Percentiles rank a stretch among this genome's conserved stretches.
Evolutionary conservation across 1,140 invertebrate genomes (phyloP).

Genomic region (Dolichoris vasculosae): DNA sequence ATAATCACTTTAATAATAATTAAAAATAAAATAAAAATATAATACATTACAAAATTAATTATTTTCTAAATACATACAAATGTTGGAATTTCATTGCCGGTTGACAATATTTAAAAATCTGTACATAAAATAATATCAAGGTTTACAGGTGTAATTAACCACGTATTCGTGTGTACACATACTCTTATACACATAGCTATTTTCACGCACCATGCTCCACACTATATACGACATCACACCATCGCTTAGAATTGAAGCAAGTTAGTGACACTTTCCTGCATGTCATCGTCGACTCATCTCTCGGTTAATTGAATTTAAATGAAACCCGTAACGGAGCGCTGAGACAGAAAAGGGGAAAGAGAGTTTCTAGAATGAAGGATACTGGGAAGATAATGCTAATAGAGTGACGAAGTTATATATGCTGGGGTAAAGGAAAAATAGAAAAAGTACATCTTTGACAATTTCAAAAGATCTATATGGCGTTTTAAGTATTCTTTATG

Average conservation of each 20-base stretch:
- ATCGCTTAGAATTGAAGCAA: not conserved
- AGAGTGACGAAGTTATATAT: not conserved
- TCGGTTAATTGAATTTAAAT: conserved; percentile 63
- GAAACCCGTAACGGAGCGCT: conserved; percentile 57
- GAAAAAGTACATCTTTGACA: not conserved
- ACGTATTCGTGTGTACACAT: not conserved
- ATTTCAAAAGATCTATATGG: not conserved
- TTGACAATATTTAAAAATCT: no score
- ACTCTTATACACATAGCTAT: not conserved
- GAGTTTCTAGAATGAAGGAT: not conserved
- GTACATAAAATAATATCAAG: no score
- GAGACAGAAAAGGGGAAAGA: not conserved
- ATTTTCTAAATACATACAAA: no score
- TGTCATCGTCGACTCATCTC: conserved; percentile 8
- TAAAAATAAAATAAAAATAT: no score
- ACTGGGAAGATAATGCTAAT: not conserved
- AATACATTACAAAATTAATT: no score
- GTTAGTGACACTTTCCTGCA: not conserved
- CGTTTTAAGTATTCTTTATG: no score
- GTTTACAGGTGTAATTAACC: no score
- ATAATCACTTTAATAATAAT: no score
- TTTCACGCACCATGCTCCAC: not conserved
- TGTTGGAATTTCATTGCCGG: no score
- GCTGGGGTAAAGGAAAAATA: not conserved
- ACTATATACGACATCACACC: not conserved